phyloP scores from a whole-genome alignment of 2,888 invertebrate genomes.

The Drosophila heteroneura region DNA sequence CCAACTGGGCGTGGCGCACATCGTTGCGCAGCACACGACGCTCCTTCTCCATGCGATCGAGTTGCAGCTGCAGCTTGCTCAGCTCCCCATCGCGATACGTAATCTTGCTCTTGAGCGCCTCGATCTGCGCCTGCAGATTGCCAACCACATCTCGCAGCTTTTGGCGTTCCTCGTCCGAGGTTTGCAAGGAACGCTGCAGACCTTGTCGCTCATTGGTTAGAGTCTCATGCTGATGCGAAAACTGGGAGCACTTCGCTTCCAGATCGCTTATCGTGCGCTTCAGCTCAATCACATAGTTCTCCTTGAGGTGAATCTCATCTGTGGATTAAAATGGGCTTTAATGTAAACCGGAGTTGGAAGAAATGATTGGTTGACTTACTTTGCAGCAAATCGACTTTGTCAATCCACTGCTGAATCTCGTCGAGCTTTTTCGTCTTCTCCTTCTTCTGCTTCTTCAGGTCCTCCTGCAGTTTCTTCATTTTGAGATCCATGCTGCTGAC shows the following conservation, averaged over 20 bases:
- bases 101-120: slow-evolving; percentile 87
- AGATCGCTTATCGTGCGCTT: slow-evolving; percentile 83
- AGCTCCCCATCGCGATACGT: slow-evolving; percentile 90
- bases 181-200: slow-evolving; percentile 90
- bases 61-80: slow-evolving; percentile 89
- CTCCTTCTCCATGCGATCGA: slow-evolving; percentile 90
- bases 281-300: slow-evolving; percentile 83
- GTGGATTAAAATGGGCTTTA: neutral
- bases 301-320: slow-evolving; percentile 84
- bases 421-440: slow-evolving; percentile 83
- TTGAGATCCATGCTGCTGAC: slow-evolving; percentile 74
- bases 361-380: slow-evolving; percentile 58
- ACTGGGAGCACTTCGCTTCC: slow-evolving; percentile 78
- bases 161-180: slow-evolving; percentile 88
- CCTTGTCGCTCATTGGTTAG: slow-evolving; percentile 91
- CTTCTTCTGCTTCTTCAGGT: slow-evolving; percentile 74
- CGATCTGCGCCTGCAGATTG: slow-evolving; percentile 85
- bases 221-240: slow-evolving; percentile 90
- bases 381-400: slow-evolving; percentile 82
- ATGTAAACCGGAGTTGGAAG: no score
- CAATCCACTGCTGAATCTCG: slow-evolving; percentile 82
- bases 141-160: slow-evolving; percentile 91
- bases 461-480: slow-evolving; percentile 78
- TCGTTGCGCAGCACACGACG: slow-evolving; percentile 88
- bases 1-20: slow-evolving; percentile 80